Evolutionary conservation across 2,113 vertebrate species (phyloP).

Genomic region (Oxyruncus cristatus): DNA sequence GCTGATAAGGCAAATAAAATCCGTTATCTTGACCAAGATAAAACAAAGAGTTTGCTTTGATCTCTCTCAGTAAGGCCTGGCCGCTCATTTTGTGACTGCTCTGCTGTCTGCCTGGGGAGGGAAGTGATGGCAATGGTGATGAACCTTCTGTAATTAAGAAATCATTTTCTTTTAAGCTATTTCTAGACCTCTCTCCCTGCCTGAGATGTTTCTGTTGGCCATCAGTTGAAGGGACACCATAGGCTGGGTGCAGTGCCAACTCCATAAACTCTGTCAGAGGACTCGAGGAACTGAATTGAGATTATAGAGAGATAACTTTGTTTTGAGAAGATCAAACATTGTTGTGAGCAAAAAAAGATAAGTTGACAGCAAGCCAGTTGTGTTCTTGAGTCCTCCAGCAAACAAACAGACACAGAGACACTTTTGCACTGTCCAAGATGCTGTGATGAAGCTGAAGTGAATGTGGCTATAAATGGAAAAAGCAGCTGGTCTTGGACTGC

Average conservation of each 20-base stretch:
- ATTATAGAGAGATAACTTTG: slow-evolving; percentile 51
- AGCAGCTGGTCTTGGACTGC: slow-evolving; percentile 51
- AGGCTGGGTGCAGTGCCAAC: slow-evolving; percentile 38
- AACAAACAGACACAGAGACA: slow-evolving; percentile 40
- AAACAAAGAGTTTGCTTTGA: slow-evolving; percentile 37
- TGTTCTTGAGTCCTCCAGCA: slow-evolving; percentile 48
- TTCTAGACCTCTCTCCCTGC: slow-evolving; percentile 39
- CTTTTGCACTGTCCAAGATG: slow-evolving; percentile 21
- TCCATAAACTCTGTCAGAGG: slow-evolving; percentile 36
- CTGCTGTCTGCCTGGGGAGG: background rate
- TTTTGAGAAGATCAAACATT: slow-evolving; percentile 59
- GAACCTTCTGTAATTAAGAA: slow-evolving; percentile 36
- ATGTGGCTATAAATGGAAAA: slow-evolving; percentile 67
- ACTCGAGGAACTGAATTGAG: slow-evolving; percentile 8
- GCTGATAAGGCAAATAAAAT: slow-evolving; percentile 62
- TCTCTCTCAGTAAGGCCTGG: background rate
- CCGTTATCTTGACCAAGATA: slow-evolving; percentile 52
- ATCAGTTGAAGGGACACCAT: slow-evolving; percentile 4
- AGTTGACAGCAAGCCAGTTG: slow-evolving; percentile 46
- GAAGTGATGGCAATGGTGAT: background rate
- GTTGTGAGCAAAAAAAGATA: slow-evolving; percentile 8
- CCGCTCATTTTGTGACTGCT: background rate
- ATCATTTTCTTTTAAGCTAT: slow-evolving; percentile 14
- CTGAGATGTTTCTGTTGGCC: slow-evolving; percentile 61
- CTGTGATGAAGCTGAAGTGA: background rate